These are phyloP conservation scores for Phortica okadai DNA, from an alignment of 2,888 invertebrate species.

Conservation along the genomic window DNA sequence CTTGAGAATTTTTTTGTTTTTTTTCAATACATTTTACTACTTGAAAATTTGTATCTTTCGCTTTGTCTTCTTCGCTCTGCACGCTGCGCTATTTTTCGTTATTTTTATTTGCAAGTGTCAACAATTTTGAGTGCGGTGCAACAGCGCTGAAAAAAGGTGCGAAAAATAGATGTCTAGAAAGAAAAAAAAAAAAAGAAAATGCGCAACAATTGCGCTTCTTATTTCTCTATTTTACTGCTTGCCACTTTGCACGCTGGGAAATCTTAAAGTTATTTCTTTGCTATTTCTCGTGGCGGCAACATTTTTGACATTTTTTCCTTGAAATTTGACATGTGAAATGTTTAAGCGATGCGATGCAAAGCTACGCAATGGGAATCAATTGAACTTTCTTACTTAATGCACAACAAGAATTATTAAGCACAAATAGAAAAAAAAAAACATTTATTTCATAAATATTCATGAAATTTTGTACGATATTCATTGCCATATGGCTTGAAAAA, in stretches of 20 bases:
- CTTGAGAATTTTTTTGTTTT: conserved; percentile 10
- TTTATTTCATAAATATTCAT: neutral
- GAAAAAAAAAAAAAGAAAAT: too few species aligned
- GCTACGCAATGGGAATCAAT: neutral
- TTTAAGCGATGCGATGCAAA: neutral
- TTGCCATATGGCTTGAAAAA: neutral
- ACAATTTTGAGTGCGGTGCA: conserved; percentile 46
- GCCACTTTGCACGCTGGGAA: conserved; percentile 6
- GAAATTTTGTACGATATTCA: neutral
- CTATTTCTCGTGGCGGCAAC: conserved; percentile 20
- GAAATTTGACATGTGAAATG: conserved; percentile 48
- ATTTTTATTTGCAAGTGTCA: conserved; percentile 43
- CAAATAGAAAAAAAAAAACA: neutral
- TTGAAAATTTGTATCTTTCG: neutral
- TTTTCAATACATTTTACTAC: conserved; percentile 10
- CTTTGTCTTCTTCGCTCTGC: conserved; percentile 26
- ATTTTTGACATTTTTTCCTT: conserved; percentile 46
- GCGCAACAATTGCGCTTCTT: conserved; percentile 6
- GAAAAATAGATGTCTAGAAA: neutral
- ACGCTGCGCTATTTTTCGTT: conserved; percentile 44
- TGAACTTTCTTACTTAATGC: too few species aligned
- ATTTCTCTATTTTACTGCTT: neutral
- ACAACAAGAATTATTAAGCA: too few species aligned
- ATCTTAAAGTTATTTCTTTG: conserved; percentile 22
- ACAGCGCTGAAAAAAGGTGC: neutral